These are phyloP conservation scores for Sebastolobus alascanus DNA, from an alignment of 2,797 vertebrate genomes.

Conservation along the genomic window DNA sequence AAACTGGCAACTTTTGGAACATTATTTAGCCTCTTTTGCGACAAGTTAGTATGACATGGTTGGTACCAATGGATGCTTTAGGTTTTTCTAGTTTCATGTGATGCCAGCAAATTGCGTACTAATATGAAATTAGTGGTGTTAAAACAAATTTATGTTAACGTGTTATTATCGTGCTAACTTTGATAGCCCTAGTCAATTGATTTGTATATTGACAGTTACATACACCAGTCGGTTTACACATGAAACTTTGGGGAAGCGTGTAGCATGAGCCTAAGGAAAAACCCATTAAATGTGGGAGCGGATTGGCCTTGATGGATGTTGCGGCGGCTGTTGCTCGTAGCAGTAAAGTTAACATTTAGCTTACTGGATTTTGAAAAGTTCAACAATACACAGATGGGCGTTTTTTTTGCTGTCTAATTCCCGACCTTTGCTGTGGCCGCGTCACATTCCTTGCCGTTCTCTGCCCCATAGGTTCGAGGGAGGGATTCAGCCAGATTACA, in stretches of 20 bases:
- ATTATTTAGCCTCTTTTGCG: too few species aligned
- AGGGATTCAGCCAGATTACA: slow-evolving; percentile 54
- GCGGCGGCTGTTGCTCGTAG: rapidly evolving
- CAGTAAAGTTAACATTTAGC: not conserved
- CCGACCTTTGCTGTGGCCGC: not conserved
- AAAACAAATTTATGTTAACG: too few species aligned
- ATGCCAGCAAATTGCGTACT: too few species aligned
- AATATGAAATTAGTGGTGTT: too few species aligned
- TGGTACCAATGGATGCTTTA: too few species aligned
- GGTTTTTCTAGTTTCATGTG: too few species aligned
- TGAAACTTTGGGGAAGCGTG: too few species aligned
- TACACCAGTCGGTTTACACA: not conserved
- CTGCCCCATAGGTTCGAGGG: slow-evolving; percentile 26
- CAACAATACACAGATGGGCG: not conserved
- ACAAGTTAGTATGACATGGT: too few species aligned
- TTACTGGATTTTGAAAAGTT: not conserved
- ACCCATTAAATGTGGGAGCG: rapidly evolving
- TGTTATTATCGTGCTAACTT: too few species aligned
- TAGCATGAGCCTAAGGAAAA: too few species aligned
- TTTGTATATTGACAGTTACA: not conserved
- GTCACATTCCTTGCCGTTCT: slow-evolving; percentile 42
- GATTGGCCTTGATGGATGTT: too few species aligned
- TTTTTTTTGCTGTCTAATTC: not conserved
- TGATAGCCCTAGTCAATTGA: rapidly evolving
- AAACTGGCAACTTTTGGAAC: too few species aligned